Evolutionary conservation across 2,113 vertebrate species (phyloP).

Genomic region (Hirundichthys speculiger): DNA sequence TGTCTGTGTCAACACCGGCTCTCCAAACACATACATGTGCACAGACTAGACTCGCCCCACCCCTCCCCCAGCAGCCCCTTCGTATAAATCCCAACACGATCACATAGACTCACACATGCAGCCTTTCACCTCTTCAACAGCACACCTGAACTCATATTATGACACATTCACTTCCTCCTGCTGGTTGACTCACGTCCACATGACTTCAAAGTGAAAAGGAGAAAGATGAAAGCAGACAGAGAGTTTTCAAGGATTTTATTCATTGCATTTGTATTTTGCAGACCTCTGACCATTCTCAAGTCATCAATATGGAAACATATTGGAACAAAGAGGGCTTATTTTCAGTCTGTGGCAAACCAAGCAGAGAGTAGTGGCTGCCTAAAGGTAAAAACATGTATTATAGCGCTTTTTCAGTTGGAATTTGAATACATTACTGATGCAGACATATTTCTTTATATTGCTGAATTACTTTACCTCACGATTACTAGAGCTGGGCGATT

Average conservation of each 20-base stretch:
- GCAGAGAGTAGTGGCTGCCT: not conserved
- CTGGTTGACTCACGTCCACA: slow-evolving; percentile 22
- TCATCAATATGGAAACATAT: not conserved
- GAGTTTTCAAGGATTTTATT: not conserved
- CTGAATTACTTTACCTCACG: no score
- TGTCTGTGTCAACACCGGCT: slow-evolving; percentile 76
- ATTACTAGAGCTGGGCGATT: no score
- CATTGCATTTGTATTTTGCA: no score
- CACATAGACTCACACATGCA: slow-evolving; percentile 37
- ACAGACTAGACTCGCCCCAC: slow-evolving; percentile 1
- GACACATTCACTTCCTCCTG: slow-evolving; percentile 36
- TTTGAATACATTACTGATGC: no score
- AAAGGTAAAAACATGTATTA: no score
- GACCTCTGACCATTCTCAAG: not conserved
- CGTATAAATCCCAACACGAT: slow-evolving; percentile 14
- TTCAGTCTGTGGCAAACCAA: no score
- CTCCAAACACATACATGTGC: slow-evolving; percentile 66
- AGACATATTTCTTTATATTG: no score
- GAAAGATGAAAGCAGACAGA: not conserved
- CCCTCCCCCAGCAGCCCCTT: not conserved
- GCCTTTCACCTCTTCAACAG: slow-evolving; percentile 37
- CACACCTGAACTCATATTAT: slow-evolving; percentile 70
- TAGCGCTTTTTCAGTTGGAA: no score
- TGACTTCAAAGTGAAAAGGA: not conserved
- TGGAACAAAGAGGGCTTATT: no score